phyloP scores from a whole-genome alignment of 1,140 invertebrate genomes.

The Drosophila suzukii region DNA sequence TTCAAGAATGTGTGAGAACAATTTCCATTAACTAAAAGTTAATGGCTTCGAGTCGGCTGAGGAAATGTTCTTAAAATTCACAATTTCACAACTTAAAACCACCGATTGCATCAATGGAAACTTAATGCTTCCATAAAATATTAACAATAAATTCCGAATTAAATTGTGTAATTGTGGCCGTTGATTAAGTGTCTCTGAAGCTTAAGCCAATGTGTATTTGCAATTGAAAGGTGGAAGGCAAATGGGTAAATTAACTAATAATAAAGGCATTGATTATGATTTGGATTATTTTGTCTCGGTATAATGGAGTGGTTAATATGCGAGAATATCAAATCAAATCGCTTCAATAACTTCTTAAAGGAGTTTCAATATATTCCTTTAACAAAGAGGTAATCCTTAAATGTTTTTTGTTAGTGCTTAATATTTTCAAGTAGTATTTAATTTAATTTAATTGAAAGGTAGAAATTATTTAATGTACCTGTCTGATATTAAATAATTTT shows the following conservation, averaged over 20 bases:
- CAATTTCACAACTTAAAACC: background rate
- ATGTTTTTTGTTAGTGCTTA: too few species aligned
- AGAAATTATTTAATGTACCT: too few species aligned
- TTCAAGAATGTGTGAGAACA: constrained; percentile 28
- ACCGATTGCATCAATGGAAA: background rate
- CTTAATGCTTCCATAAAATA: background rate
- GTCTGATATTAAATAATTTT: too few species aligned
- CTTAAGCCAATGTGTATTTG: background rate
- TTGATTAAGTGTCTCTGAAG: background rate
- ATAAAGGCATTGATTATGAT: background rate
- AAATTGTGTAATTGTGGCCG: background rate
- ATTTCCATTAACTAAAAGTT: constrained; percentile 19
- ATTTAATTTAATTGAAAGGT: background rate
- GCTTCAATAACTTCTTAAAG: too few species aligned
- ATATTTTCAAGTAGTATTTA: background rate
- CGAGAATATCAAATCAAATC: too few species aligned
- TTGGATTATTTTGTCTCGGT: background rate
- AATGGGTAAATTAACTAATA: background rate
- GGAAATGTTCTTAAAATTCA: background rate
- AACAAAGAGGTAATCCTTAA: too few species aligned
- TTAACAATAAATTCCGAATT: background rate
- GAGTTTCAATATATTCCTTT: too few species aligned
- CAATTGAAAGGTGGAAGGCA: background rate
- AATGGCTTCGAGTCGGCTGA: background rate
- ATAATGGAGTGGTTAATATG: too few species aligned